phyloP scores from a whole-genome alignment of 2,797 vertebrate genomes.

The Enteromius unitaeniatus region DNA sequence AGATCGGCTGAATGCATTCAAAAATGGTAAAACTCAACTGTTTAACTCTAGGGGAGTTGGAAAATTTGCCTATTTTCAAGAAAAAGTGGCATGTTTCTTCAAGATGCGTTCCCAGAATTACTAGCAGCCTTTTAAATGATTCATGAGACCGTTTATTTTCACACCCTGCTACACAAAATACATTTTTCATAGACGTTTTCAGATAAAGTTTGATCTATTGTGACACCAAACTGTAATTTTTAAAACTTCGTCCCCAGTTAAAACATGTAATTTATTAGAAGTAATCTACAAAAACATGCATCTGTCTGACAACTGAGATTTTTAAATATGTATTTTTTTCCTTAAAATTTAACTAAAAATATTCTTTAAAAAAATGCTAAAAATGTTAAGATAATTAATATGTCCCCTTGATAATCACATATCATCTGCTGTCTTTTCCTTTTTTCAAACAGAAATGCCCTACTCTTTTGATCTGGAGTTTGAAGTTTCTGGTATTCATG shows the following conservation, averaged over 20 bases:
- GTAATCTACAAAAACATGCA: neutral
- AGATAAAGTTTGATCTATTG: slow-evolving; percentile 4
- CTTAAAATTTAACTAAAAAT: neutral
- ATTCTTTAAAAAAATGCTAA: too few relatives aligned
- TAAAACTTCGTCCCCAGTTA: neutral
- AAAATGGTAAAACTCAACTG: too few relatives aligned
- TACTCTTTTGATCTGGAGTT: slow-evolving; percentile 96
- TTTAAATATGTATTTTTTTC: neutral
- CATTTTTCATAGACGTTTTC: neutral
- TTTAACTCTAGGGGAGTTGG: too few relatives aligned
- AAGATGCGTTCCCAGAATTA: neutral
- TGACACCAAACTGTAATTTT: neutral
- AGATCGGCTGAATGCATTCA: too few relatives aligned
- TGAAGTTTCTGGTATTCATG: slow-evolving; percentile 95
- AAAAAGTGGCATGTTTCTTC: too few relatives aligned
- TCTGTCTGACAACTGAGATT: neutral
- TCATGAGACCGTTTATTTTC: neutral
- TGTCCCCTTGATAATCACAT: neutral
- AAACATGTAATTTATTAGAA: neutral
- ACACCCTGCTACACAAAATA: neutral
- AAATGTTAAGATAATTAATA: neutral
- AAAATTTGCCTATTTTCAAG: too few relatives aligned
- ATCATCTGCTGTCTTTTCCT: neutral
- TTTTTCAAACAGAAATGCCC: slow-evolving; percentile 86
- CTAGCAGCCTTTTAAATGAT: neutral